These are phyloP conservation scores for Camarhynchus parvulus DNA, from an alignment of 2,113 vertebrate genomes.

Conservation along the genomic window DNA sequence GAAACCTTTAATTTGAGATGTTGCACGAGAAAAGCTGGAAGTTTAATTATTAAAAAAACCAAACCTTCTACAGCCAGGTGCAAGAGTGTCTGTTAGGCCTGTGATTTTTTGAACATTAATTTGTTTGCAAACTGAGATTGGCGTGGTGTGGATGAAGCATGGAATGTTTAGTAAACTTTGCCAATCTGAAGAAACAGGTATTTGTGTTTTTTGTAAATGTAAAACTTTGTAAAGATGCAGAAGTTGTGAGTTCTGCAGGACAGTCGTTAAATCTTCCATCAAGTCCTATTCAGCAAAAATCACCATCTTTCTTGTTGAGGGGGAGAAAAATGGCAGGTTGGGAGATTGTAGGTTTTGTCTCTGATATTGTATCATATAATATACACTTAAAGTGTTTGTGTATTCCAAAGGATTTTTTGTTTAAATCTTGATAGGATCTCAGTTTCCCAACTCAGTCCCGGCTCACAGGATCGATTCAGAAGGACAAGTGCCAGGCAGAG, in stretches of 20 bases:
- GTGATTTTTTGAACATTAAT: background rate
- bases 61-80: background rate
- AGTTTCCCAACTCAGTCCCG: slow-evolving; percentile 45
- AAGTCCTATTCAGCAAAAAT: background rate
- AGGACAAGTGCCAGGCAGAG: slow-evolving; percentile 57
- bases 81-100: background rate
- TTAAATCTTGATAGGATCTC: slow-evolving; percentile 14
- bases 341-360: background rate
- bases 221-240: background rate
- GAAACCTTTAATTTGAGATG: background rate
- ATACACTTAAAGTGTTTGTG: background rate
- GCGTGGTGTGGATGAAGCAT: background rate
- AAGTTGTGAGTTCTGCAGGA: background rate
- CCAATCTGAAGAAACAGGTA: background rate
- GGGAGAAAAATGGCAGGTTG: background rate
- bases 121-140: background rate
- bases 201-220: background rate
- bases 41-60: background rate
- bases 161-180: background rate
- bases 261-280: background rate
- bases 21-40: background rate
- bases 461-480: slow-evolving; percentile 74
- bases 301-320: background rate
- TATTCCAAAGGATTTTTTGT: background rate
- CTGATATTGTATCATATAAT: background rate